Percentiles rank a stretch among this genome's conserved stretches.
Evolutionary conservation across 2,888 invertebrate genomes (phyloP).

Genomic region (Corbicula japonica): DNA sequence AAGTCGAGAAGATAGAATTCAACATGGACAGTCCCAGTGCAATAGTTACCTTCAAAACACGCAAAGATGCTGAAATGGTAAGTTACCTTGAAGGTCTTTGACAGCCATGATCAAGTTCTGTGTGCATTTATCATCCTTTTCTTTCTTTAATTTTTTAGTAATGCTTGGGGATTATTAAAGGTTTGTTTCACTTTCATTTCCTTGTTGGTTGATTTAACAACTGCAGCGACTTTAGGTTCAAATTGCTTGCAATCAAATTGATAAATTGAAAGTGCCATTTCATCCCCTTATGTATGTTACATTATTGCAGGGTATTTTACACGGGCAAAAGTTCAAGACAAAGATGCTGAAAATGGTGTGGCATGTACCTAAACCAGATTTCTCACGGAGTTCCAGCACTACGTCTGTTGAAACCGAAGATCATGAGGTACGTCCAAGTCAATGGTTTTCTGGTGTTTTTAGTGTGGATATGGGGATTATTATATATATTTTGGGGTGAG

Average conservation of each 20-base stretch:
- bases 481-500: too few relatives aligned
- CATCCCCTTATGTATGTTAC: too few relatives aligned
- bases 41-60: constrained; percentile 91
- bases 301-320: constrained; percentile 76
- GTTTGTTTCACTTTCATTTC: too few relatives aligned
- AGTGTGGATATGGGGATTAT: too few relatives aligned
- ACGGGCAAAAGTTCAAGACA: constrained; percentile 82
- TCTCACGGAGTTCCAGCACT: constrained; percentile 64
- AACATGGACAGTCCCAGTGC: constrained; percentile 92
- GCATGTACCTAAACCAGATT: constrained; percentile 74
- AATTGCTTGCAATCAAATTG: too few relatives aligned
- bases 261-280: too few relatives aligned
- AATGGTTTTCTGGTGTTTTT: background rate
- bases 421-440: constrained; percentile 46
- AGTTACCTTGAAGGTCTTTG: constrained; percentile 5
- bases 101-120: too few relatives aligned
- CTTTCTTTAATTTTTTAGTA: too few relatives aligned
- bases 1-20: constrained; percentile 92
- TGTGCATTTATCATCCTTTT: too few relatives aligned
- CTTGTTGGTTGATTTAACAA: too few relatives aligned
- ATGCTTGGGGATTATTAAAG: too few relatives aligned
- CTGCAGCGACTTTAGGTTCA: too few relatives aligned
- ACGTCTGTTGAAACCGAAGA: constrained; percentile 61
- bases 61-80: constrained; percentile 93
- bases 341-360: constrained; percentile 81